Conservation (phyloP, 1,140 invertebrate species). For the Drosophila parvula region DNA sequence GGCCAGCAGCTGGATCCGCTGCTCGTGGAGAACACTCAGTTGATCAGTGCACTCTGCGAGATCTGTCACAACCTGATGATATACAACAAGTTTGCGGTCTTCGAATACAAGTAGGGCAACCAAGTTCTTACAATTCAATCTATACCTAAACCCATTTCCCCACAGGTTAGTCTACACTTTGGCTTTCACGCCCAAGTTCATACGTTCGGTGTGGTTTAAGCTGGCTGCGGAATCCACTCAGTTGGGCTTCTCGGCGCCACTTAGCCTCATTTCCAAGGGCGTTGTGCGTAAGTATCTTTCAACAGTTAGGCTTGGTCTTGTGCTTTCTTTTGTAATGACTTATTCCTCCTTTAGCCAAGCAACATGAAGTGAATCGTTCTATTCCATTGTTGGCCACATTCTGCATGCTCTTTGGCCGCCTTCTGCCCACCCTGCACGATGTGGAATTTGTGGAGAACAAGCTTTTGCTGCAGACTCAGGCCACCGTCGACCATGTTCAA, state of each 20-base stretch:
- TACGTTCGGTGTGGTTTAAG: slow-evolving; percentile 91
- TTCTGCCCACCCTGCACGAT: slow-evolving; percentile 94
- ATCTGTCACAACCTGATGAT: slow-evolving; percentile 92
- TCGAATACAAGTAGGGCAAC: slow-evolving; percentile 87
- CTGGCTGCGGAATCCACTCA: slow-evolving; percentile 85
- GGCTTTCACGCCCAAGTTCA: slow-evolving; percentile 92
- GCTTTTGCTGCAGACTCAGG: slow-evolving; percentile 54
- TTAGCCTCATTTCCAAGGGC: slow-evolving; percentile 80
- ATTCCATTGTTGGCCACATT: slow-evolving; percentile 93
- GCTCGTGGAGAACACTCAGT: slow-evolving; percentile 85
- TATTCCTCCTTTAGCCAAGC: slow-evolving; percentile 83
- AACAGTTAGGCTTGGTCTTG: too few relatives aligned
- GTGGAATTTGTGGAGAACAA: slow-evolving; percentile 90
- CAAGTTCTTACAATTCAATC: too few relatives aligned
- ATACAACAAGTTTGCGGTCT: slow-evolving; percentile 90
- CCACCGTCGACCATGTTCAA: slow-evolving; percentile 52
- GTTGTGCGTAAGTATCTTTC: slow-evolving; percentile 76
- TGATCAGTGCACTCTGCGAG: slow-evolving; percentile 88
- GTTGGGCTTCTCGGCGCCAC: slow-evolving; percentile 80
- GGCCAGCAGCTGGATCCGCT: slow-evolving; percentile 86
- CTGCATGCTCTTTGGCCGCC: slow-evolving; percentile 92
- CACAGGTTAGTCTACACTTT: slow-evolving; percentile 92
- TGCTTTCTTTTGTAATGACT: not conserved
- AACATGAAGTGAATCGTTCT: slow-evolving; percentile 89
- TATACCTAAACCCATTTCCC: slow-evolving; percentile 45